Conservation (phyloP, 2,797 vertebrate species). For the Myiotriccus ornatus region DNA sequence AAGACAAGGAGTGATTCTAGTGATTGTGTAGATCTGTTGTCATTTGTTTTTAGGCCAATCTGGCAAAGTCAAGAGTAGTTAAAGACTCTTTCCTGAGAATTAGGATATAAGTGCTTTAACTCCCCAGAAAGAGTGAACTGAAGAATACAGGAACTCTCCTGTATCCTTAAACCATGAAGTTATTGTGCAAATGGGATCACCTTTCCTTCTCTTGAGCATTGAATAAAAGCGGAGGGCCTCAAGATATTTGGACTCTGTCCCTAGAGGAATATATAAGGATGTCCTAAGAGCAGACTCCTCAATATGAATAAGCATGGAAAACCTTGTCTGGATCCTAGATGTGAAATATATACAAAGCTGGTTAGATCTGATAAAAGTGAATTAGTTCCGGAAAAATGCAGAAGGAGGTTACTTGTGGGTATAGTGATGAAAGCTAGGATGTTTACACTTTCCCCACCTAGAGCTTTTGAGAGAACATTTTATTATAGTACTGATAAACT, state of each 20-base stretch:
- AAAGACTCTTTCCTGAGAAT: background rate
- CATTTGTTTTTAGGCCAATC: background rate
- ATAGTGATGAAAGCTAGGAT: background rate
- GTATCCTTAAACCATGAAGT: background rate
- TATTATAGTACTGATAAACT: background rate
- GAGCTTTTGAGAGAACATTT: conserved; percentile 1
- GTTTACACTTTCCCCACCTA: background rate
- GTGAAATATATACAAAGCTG: background rate
- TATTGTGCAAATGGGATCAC: background rate
- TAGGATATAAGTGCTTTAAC: background rate
- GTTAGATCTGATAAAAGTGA: background rate
- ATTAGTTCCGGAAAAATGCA: background rate
- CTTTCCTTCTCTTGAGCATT: background rate
- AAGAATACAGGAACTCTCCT: background rate
- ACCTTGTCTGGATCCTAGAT: background rate
- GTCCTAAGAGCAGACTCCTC: background rate
- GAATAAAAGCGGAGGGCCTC: background rate
- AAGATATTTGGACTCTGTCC: background rate
- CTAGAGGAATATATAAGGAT: background rate
- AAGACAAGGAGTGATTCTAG: background rate
- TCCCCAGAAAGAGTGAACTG: background rate
- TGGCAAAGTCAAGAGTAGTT: background rate
- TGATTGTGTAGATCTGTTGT: background rate
- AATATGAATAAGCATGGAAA: background rate
- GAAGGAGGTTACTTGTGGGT: background rate